These are phyloP conservation scores for Drosophila leontia DNA, from an alignment of 1,140 invertebrate genomes.

Conservation along the genomic window DNA sequence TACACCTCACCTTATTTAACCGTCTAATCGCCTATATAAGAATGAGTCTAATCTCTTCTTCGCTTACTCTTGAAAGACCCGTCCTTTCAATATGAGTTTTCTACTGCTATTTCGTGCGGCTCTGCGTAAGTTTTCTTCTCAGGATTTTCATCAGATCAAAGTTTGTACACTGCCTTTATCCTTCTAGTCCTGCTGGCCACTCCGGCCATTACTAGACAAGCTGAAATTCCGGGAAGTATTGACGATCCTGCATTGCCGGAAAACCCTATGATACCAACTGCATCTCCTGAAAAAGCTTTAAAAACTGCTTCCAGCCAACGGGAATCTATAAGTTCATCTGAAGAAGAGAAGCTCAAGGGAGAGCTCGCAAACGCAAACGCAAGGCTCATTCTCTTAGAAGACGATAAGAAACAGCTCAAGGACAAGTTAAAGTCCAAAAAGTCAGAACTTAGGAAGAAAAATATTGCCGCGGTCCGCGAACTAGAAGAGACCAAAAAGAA, in stretches of 20 bases:
- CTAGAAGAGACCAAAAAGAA: not conserved
- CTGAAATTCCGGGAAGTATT: too few relatives aligned
- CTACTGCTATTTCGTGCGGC: not conserved
- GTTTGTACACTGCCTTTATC: not conserved
- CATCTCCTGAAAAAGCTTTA: too few relatives aligned
- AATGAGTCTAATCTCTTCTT: not conserved
- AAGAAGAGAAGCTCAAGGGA: too few relatives aligned
- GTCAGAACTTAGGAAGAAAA: accelerated
- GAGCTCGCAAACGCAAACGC: too few relatives aligned
- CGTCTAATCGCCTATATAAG: not conserved
- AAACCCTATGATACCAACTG: too few relatives aligned
- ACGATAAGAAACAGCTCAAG: not conserved
- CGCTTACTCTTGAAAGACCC: not conserved
- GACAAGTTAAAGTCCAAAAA: not conserved
- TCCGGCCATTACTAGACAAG: not conserved
- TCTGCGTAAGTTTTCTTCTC: constrained; percentile 7
- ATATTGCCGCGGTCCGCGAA: accelerated
- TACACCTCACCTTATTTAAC: constrained; percentile 8
- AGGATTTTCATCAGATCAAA: not conserved
- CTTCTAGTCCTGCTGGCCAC: not conserved
- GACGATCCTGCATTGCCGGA: too few relatives aligned
- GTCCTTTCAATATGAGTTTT: constrained; percentile 10
- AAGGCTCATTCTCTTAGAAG: too few relatives aligned
- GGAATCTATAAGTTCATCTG: too few relatives aligned
- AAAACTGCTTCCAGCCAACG: too few relatives aligned